Base-by-base conservation (phyloP, 2,888 invertebrate species). In the Pristionchus arcanus region DNA sequence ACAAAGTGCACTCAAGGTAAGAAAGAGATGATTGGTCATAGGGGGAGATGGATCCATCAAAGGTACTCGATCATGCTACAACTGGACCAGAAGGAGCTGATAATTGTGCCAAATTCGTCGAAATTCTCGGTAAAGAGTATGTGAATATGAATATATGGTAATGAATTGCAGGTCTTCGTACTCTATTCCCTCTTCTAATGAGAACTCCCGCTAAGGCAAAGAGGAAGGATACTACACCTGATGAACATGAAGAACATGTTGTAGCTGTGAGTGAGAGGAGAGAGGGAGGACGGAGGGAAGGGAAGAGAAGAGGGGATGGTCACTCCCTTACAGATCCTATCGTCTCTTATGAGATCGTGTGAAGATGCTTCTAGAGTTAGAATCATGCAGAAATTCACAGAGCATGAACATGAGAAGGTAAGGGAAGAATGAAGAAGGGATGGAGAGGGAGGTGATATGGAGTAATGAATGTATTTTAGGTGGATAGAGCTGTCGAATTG, bases 171-270 rank as follows among this genome's bases (percentile, higher is more conserved):
- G 96, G 99, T 0, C 96, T 99, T 25, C 96, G 99, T 83, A 98
- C 98, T 11, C 97, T 99, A 91, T 99, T 99, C 96, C 99, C 99
- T 0, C 96, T 99, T 0, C 99, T 99, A 95, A 99, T 99, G 99
- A 98, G 98, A 96, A 99, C 99, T 0, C 99, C 99, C 0, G 97
- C 97, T 94, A 97, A 97, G 94, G 97, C 97, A 94, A 96, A 97
- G 91, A 92, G 91, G 63, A 97, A 97, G 91, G 94, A 94, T 89
- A 93, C 94, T 25, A 93, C 94, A 7, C 95, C 95, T 19, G 93
- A 94, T 89, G 95, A 94, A 92, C 95, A 91, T 93, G 96, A 96
- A 97, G 98, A 99, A 96, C 98, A 98, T 96, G 98, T 98, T 0
- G 97, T 97, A 31, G 92, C 94, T 66, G 94, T 94, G 28, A 71